A percentile compares a stretch with the other conserved stretches of the same genome.
phyloP scores from a whole-genome alignment of 1,140 invertebrate genomes.

The Cardiocondyla obscurior region DNA sequence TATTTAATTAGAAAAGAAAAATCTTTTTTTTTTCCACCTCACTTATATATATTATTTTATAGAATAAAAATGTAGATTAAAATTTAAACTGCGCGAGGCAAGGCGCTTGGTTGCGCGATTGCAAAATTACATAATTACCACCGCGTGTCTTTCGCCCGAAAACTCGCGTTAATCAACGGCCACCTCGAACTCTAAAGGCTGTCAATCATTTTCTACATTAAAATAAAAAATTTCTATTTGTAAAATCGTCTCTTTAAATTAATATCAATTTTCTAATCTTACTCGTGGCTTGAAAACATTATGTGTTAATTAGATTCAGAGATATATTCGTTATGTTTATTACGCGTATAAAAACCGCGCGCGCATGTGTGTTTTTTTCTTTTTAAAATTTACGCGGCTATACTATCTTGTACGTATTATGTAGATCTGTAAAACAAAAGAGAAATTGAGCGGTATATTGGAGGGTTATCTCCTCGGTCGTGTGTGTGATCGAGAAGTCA shows the following conservation, averaged over 20 bases:
- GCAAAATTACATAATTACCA: not conserved
- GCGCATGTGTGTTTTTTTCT: not conserved
- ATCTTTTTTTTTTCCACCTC: too few species aligned
- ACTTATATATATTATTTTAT: too few species aligned
- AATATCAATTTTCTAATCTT: too few species aligned
- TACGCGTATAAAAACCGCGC: too few species aligned
- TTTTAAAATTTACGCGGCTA: not conserved
- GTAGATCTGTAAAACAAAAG: not conserved
- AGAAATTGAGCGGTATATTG: not conserved
- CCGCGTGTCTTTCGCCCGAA: not conserved
- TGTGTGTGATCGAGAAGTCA: not conserved
- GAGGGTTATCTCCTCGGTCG: not conserved
- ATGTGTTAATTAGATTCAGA: too few species aligned
- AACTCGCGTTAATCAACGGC: not conserved
- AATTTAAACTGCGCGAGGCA: not conserved
- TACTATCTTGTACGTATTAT: not conserved
- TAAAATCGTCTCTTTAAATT: too few species aligned
- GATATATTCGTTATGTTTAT: too few species aligned
- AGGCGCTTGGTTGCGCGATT: conserved; percentile 7
- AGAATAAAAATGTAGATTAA: too few species aligned
- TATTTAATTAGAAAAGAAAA: too few species aligned
- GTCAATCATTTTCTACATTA: too few species aligned
- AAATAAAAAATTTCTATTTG: too few species aligned
- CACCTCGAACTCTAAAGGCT: not conserved
- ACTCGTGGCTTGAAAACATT: too few species aligned